Evolutionary conservation across 37 sponge, comb jelly and placozoan genomes (phyloP).

Genomic region (Beroe forskalii): DNA sequence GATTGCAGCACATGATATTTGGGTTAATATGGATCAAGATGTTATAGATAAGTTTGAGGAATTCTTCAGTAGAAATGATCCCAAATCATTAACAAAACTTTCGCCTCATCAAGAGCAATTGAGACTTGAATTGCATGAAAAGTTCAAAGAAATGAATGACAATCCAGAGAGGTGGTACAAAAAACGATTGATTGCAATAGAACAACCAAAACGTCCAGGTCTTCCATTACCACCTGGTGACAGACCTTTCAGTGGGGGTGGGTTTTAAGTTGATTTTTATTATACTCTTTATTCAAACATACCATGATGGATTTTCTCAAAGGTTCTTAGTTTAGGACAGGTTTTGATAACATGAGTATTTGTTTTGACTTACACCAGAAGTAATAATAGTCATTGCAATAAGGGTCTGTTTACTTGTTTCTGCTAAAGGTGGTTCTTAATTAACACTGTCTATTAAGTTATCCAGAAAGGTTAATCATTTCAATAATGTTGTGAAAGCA

Average conservation of each 20-base stretch:
- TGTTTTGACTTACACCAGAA: too few relatives aligned
- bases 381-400: too few relatives aligned
- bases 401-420: too few relatives aligned
- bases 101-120: slow-evolving; percentile 2
- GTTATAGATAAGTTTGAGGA: slow-evolving; percentile 55
- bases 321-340: too few relatives aligned
- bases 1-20: slow-evolving; percentile 61
- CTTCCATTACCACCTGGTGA: background rate
- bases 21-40: slow-evolving; percentile 58
- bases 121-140: background rate
- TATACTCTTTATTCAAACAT: too few relatives aligned
- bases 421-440: too few relatives aligned
- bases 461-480: too few relatives aligned
- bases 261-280: slow-evolving; percentile 41
- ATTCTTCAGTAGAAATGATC: slow-evolving; percentile 24
- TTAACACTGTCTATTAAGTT: too few relatives aligned
- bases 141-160: slow-evolving; percentile 44
- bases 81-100: slow-evolving; percentile 39
- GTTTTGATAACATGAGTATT: too few relatives aligned
- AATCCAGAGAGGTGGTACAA: slow-evolving; percentile 66
- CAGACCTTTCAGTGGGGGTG: slow-evolving; percentile 11
- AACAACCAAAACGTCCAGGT: background rate
- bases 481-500: too few relatives aligned
- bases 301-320: too few relatives aligned
- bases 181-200: slow-evolving; percentile 28